Percentiles rank a stretch among this genome's conserved stretches.
Evolutionary conservation across 1,140 invertebrate species (phyloP).

Genomic region (Drosophila melanica): DNA sequence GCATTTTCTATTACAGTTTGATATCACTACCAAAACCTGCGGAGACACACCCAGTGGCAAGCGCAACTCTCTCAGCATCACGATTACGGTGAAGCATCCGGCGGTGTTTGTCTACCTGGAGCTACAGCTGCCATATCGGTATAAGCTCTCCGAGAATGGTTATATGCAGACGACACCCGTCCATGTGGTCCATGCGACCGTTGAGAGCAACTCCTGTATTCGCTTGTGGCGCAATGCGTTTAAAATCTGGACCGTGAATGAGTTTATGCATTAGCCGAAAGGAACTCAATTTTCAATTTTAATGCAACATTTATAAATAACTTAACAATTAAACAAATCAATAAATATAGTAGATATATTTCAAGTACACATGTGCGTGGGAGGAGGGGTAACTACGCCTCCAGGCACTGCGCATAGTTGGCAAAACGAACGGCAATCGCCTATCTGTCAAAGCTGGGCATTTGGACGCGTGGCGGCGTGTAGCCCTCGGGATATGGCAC

Average conservation of each 20-base stretch:
- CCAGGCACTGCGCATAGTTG: background rate
- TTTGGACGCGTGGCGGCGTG: slow-evolving; percentile 86
- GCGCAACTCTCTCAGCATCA: slow-evolving; percentile 84
- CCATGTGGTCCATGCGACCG: slow-evolving; percentile 65
- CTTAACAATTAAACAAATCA: slow-evolving; percentile 70
- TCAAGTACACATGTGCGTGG: slow-evolving; percentile 18
- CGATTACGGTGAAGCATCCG: slow-evolving; percentile 67
- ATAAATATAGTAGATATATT: slow-evolving; percentile 62
- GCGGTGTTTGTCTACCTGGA: slow-evolving; percentile 82
- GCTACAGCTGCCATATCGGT: slow-evolving; percentile 60
- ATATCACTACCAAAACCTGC: slow-evolving; percentile 58
- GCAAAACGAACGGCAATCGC: slow-evolving; percentile 24
- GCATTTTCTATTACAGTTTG: slow-evolving; percentile 34
- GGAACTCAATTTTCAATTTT: slow-evolving; percentile 48
- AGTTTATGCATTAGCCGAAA: slow-evolving; percentile 60
- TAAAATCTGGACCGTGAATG: slow-evolving; percentile 72
- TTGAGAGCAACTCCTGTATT: slow-evolving; percentile 49
- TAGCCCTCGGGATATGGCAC: slow-evolving; percentile 89
- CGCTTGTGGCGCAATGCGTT: slow-evolving; percentile 61
- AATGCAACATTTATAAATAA: slow-evolving; percentile 70
- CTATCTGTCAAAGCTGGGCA: slow-evolving; percentile 79
- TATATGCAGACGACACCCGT: slow-evolving; percentile 73
- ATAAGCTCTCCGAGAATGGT: slow-evolving; percentile 83
- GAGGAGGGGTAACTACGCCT: too few relatives aligned
- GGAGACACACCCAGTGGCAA: slow-evolving; percentile 61